Evolutionary conservation across 2,888 invertebrate genomes (phyloP), one percentile per base, ranked within the genome.

Genomic region (Diarsia mendica): DNA sequence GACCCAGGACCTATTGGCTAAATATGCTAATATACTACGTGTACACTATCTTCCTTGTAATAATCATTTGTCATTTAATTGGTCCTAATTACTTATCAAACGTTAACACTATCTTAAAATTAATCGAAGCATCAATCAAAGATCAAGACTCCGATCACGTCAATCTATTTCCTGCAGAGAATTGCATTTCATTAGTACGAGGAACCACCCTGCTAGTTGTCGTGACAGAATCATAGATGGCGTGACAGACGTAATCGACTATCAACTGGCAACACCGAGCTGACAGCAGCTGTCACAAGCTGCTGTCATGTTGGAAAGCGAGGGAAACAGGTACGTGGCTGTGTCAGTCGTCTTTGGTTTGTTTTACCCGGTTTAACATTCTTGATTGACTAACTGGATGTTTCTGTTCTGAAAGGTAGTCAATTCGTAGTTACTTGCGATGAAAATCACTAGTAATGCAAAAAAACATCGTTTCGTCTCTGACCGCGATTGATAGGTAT

Each of bases 131-230:
- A 69, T 18, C 67, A 73, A 74, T 72, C 44, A 58, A 74, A 74
- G 55, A 85, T 74, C 23, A 18, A 63, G 63, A 20, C 20, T 20
- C 39, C 39, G 72, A 75, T 82, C 64, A 79, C 23, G 64, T 79
- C 86, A 75, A 79, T 73, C 44, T 66, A 20, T 78, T 84, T 84
- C 72, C 84, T 77, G 73, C 73, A 72, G 44, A 68, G 73, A 83
- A 81, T 65, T 79, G 77, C 75, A 83, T 77, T 81, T 69, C 60
- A 81, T 85, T 79, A 79, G 44, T 60, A 51, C 48, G 33, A 69
- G 55, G 64, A 78, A 86, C 53, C 23, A 58, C 23, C 74, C 33
- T 65, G 49, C 65, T 64, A 73, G 66, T 78, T 73, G 46, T 73
- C 75, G 44, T 55, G 69, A 23, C 64, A 44, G 67, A 65, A 77